Evolutionary conservation across 2,797 vertebrate genomes (phyloP).

Genomic region (Streptopelia turtur): DNA sequence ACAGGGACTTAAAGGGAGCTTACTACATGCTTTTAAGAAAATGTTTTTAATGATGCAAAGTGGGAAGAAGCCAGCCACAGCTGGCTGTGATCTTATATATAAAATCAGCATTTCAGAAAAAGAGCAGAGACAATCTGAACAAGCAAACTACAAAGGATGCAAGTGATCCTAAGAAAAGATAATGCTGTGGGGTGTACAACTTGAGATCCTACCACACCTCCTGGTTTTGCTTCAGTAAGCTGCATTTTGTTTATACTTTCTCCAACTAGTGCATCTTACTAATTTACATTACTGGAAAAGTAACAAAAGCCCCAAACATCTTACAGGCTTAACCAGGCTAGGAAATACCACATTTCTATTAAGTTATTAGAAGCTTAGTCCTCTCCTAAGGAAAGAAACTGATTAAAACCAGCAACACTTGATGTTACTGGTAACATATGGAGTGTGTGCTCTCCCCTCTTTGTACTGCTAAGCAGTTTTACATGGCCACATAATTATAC

Average conservation of each 20-base stretch:
- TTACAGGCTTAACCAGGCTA: not conserved
- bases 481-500: not conserved
- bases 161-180: not conserved
- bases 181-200: not conserved
- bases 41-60: not conserved
- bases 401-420: not conserved
- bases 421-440: not conserved
- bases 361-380: not conserved
- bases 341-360: not conserved
- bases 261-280: not conserved
- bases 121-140: not conserved
- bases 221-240: slow-evolving; percentile 20
- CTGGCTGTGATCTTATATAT: not conserved
- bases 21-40: not conserved
- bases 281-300: not conserved
- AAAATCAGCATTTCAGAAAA: slow-evolving; percentile 19
- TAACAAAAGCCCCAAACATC: not conserved
- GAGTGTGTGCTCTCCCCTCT: not conserved
- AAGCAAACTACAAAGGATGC: not conserved
- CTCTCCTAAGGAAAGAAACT: not conserved
- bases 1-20: not conserved
- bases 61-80: not conserved
- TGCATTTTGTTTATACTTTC: not conserved
- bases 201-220: not conserved
- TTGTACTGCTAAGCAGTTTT: not conserved